Conservation (phyloP, 2,888 invertebrate species). For the Pecten maximus region DNA sequence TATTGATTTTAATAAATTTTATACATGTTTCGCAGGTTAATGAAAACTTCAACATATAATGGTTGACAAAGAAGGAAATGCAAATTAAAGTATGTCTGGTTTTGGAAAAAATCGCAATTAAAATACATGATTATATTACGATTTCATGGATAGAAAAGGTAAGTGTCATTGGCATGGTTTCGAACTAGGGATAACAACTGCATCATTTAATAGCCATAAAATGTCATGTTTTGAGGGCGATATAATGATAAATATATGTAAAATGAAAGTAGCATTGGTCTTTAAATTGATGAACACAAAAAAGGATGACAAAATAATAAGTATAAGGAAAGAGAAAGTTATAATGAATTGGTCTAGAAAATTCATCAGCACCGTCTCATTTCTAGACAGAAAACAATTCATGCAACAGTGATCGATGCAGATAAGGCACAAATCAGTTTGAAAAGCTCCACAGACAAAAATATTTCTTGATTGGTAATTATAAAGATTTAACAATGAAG, state of each 20-base stretch:
- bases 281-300: background rate
- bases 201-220: background rate
- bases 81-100: background rate
- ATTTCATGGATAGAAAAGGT: background rate
- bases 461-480: no score
- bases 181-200: background rate
- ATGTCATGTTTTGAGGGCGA: background rate
- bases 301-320: background rate
- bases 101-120: background rate
- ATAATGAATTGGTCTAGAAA: background rate
- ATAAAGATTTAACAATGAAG: background rate
- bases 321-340: background rate
- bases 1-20: no score
- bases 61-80: background rate
- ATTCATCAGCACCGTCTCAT: background rate
- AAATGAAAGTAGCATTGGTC: conserved; percentile 2
- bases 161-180: background rate
- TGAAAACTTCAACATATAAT: background rate
- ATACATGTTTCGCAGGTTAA: no score
- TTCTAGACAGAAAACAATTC: background rate
- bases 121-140: background rate
- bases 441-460: background rate
- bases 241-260: background rate
- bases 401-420: background rate
- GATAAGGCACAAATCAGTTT: background rate